A percentile compares a stretch with the other conserved stretches of the same genome.
Conservation (phyloP, 92 coral and sea anemone species). For the Virgularia gustaviana region DNA sequence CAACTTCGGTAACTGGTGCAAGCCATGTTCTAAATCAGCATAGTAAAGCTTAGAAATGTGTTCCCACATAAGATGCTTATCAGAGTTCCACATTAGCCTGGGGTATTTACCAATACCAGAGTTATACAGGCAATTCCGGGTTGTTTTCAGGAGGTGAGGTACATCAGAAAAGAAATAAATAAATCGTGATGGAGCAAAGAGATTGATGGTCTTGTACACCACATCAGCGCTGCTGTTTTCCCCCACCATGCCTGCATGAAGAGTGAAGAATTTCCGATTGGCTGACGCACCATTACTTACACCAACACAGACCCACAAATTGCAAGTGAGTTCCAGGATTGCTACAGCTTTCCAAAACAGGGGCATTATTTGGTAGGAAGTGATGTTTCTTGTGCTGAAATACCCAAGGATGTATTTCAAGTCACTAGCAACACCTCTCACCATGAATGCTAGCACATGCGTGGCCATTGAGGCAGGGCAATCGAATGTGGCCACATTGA, state of each 20-base stretch:
- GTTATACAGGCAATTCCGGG: slow-evolving; percentile 50
- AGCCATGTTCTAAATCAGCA: slow-evolving; percentile 39
- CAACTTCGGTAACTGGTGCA: slow-evolving; percentile 52
- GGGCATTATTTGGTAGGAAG: slow-evolving; percentile 22
- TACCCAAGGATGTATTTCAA: slow-evolving; percentile 5
- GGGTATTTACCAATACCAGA: slow-evolving; percentile 52
- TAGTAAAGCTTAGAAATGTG: slow-evolving; percentile 39
- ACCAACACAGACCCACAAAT: slow-evolving; percentile 6
- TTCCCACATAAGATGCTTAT: slow-evolving; percentile 38
- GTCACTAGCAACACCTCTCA: slow-evolving; percentile 38
- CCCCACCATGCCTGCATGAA: neutral
- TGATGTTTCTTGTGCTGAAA: slow-evolving; percentile 5
- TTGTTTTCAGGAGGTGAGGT: slow-evolving; percentile 43
- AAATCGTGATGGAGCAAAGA: slow-evolving; percentile 11
- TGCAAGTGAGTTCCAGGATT: neutral
- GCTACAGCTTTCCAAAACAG: slow-evolving; percentile 17
- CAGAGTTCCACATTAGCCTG: slow-evolving; percentile 56
- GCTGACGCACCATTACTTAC: slow-evolving; percentile 27
- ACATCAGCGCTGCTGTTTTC: neutral
- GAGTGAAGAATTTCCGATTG: neutral
- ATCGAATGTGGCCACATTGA: slow-evolving; percentile 2
- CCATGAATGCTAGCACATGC: slow-evolving; percentile 31
- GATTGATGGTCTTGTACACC: slow-evolving; percentile 8
- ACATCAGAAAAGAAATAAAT: slow-evolving; percentile 27
- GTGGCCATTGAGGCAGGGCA: neutral